Evolutionary conservation across 2,113 vertebrate species (phyloP).

Genomic region (Gila orcuttii): DNA sequence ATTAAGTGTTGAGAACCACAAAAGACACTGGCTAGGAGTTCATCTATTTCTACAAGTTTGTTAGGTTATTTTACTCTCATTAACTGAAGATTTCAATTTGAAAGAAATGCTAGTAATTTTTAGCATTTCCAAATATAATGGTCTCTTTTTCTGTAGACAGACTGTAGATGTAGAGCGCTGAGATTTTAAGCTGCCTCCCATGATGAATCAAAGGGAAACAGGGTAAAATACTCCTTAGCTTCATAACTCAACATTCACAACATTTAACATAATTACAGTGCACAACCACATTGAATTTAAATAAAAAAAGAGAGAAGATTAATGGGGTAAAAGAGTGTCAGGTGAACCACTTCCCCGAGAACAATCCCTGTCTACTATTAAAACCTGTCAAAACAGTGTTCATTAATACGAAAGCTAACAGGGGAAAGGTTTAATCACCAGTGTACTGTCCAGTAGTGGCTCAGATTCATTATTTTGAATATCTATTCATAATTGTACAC

Average conservation of each 20-base stretch:
- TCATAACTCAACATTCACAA: background rate
- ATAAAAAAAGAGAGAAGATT: constrained; percentile 43
- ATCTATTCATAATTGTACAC: background rate
- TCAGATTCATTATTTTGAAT: background rate
- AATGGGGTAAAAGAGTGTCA: constrained; percentile 48
- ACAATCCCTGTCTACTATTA: constrained; percentile 13
- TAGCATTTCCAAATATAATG: background rate
- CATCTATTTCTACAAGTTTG: background rate
- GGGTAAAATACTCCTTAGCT: constrained; percentile 6
- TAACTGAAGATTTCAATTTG: background rate
- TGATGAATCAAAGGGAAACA: background rate
- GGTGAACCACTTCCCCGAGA: constrained; percentile 64
- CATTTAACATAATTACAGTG: background rate
- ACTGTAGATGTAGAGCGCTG: background rate
- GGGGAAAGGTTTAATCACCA: constrained; percentile 61
- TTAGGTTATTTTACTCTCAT: background rate
- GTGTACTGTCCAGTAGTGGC: constrained; percentile 13
- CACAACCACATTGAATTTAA: constrained; percentile 31
- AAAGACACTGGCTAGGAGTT: background rate
- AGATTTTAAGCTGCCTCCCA: background rate
- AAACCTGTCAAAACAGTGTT: background rate
- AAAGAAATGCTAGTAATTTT: background rate
- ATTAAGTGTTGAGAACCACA: background rate
- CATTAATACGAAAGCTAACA: constrained; percentile 11
- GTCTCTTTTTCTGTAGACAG: background rate